Conservation (phyloP, 2,888 invertebrate genomes). For the Thera obeliscata region DNA sequence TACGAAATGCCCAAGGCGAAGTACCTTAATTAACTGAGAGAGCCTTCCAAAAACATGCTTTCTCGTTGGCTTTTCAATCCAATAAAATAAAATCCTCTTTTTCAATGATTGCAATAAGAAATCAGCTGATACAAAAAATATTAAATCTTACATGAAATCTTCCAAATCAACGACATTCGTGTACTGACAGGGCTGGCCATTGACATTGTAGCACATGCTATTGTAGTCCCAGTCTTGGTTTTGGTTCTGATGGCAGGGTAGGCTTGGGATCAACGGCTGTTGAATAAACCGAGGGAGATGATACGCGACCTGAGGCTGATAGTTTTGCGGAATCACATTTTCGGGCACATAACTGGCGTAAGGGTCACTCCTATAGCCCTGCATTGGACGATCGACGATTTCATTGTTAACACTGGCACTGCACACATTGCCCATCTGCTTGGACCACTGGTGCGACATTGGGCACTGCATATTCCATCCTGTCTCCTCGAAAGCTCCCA, state of each 20-base stretch:
- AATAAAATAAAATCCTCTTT: neutral
- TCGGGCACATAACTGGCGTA: slow-evolving; percentile 49
- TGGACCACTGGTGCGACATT: slow-evolving; percentile 63
- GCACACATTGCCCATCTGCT: slow-evolving; percentile 55
- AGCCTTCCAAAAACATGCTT: neutral
- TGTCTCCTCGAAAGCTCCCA: slow-evolving; percentile 58
- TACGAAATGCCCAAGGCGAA: slow-evolving; percentile 9
- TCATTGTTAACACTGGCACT: slow-evolving; percentile 55
- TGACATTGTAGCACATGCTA: slow-evolving; percentile 87
- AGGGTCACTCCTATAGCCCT: slow-evolving; percentile 60
- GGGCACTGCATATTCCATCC: slow-evolving; percentile 71
- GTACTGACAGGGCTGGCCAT: slow-evolving; percentile 87
- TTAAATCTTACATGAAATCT: slow-evolving; percentile 89
- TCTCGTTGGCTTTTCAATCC: neutral
- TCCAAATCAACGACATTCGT: slow-evolving; percentile 88
- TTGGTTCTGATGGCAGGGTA: slow-evolving; percentile 78
- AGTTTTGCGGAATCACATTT: slow-evolving; percentile 51
- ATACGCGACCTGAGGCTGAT: slow-evolving; percentile 50
- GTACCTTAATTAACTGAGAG: neutral
- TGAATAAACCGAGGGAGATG: slow-evolving; percentile 50
- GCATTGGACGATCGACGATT: slow-evolving; percentile 55
- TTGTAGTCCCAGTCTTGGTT: slow-evolving; percentile 85
- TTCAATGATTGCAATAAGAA: neutral
- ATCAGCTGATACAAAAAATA: slow-evolving; percentile 11
- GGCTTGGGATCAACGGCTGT: slow-evolving; percentile 54